Evolutionary conservation across 2,888 invertebrate genomes (phyloP), one percentile per base, ranked within the genome.

Genomic region (Stegana nigrithorax): DNA sequence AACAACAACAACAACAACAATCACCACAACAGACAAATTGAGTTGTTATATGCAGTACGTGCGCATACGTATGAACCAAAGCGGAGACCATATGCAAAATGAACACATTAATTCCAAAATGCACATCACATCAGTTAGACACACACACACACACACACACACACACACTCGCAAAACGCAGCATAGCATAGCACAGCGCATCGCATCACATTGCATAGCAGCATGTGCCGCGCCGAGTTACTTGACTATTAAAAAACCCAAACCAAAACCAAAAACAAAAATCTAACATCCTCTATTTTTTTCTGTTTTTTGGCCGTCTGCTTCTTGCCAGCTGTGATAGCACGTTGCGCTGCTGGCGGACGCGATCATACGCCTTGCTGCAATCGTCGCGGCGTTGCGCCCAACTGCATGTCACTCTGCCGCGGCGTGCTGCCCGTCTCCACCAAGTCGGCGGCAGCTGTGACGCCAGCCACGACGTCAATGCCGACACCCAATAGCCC

Each of bases 321-420:
- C n/a, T n/a, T n/a, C n/a, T n/a, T n/a, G n/a, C n/a, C 59, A 85
- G 86, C 85, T 60, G 81, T 82, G 25, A 77, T 86, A 67, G 81
- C 83, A 14, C 83, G 84, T 65, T 90, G 90, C 79, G 89, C 89
- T 0, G 89, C 89, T 73, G 90, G 90, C 76, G 89, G 89, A 85
- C 81, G 85, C 64, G 85, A 94, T 86, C 94, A 94, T 85, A 90
- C 89, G 51, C 86, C 89, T 14, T 94, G 94, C 80, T 94, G 94
- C 82, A 88, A 87, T 57, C 87, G 93, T 26, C 88, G 92, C 70
- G 93, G 92, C 29, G 93, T 94, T 21, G 90, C 91, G 12, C 82
- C 87, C 8, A 86, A 85, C 67, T 95, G 93, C 80, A 87, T 90
- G 73, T 89, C 92, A 1, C 87, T 93, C 32, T 94, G 94, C 84